phyloP scores from a whole-genome alignment of 2,113 vertebrate species.

The Bubo bubo region DNA sequence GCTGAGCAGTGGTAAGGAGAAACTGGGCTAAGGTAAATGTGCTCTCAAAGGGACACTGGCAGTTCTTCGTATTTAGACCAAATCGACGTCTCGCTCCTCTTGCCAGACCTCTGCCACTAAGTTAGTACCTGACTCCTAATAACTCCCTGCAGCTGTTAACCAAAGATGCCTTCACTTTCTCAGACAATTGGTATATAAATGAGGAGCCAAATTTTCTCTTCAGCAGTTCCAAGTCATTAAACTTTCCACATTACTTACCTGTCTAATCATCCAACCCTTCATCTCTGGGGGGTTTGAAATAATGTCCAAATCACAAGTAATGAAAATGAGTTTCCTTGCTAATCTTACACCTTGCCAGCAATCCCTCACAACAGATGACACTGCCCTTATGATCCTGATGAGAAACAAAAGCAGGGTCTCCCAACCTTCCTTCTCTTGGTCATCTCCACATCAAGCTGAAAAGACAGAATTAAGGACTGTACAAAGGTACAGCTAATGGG shows the following conservation, averaged over 20 bases:
- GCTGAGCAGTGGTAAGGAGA: not conserved
- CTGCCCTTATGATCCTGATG: not conserved
- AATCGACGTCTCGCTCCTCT: not conserved
- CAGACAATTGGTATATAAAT: not conserved
- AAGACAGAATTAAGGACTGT: not conserved
- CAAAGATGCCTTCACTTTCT: not conserved
- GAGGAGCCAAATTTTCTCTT: not conserved
- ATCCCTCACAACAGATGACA: not conserved
- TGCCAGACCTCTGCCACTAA: not conserved
- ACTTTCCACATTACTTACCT: slow-evolving; percentile 9
- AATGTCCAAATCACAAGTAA: not conserved
- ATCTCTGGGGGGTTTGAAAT: slow-evolving; percentile 10
- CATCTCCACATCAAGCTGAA: not conserved
- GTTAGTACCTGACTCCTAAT: not conserved
- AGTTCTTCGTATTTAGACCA: not conserved
- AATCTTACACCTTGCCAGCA: not conserved
- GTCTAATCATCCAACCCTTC: not conserved
- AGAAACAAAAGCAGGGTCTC: not conserved
- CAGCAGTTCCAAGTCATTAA: not conserved
- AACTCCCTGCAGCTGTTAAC: not conserved
- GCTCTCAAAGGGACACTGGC: not conserved
- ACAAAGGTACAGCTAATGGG: not conserved
- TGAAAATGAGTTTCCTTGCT: not conserved
- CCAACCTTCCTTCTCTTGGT: not conserved
- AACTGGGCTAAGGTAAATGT: not conserved